Evolutionary conservation across 2,888 invertebrate species (phyloP).

Genomic region (Cotesia congregata): DNA sequence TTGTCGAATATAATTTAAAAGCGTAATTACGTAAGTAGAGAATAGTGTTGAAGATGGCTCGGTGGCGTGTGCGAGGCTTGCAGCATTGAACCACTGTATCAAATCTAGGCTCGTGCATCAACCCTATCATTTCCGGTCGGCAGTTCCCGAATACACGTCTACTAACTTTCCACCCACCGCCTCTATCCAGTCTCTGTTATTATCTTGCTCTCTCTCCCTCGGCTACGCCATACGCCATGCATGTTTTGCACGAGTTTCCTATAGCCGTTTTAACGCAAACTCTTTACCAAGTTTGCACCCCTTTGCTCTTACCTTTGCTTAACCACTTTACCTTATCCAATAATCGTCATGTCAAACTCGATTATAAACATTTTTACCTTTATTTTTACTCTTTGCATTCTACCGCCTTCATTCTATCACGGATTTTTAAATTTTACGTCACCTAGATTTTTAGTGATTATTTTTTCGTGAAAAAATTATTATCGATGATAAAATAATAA

Average conservation of each 20-base stretch:
- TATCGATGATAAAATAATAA: too few relatives aligned
- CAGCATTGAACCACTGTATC: slow-evolving; percentile 42
- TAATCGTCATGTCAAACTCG: slow-evolving; percentile 13
- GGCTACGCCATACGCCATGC: not conserved
- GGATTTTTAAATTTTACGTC: not conserved
- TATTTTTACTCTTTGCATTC: not conserved
- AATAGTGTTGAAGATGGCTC: slow-evolving; percentile 7
- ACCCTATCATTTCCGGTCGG: slow-evolving; percentile 53
- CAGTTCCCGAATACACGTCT: slow-evolving; percentile 35
- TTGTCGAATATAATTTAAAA: slow-evolving; percentile 14
- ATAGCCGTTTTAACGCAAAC: slow-evolving; percentile 17
- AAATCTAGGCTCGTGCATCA: slow-evolving; percentile 52
- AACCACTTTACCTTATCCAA: slow-evolving; percentile 31
- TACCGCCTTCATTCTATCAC: not conserved
- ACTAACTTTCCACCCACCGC: slow-evolving; percentile 42
- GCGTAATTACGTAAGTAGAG: slow-evolving; percentile 19
- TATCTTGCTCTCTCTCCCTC: slow-evolving; percentile 30
- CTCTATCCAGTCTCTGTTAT: slow-evolving; percentile 39
- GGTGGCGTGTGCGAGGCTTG: slow-evolving; percentile 4
- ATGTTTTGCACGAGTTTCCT: slow-evolving; percentile 28
- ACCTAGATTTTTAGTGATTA: not conserved
- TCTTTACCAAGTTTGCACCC: slow-evolving; percentile 6
- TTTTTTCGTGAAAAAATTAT: too few relatives aligned
- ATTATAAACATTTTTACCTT: slow-evolving; percentile 9
- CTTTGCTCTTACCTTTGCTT: slow-evolving; percentile 8